phyloP scores from a whole-genome alignment of 2,797 vertebrate species.

The Epinephelus coioides region DNA sequence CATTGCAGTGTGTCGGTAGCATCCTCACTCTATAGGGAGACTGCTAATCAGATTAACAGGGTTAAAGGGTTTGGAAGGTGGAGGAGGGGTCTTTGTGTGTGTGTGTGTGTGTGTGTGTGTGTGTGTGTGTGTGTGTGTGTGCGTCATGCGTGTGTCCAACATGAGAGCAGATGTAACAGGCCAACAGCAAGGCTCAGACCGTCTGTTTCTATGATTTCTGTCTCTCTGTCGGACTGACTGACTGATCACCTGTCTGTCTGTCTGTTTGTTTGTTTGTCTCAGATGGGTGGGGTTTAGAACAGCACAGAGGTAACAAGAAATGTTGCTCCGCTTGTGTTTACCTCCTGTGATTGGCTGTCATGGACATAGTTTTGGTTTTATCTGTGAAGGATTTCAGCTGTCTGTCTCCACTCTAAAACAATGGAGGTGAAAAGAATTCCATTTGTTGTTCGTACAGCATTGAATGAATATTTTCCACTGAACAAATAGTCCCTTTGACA shows the following conservation, averaged over 20 bases:
- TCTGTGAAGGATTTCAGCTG: background rate
- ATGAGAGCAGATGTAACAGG: constrained; percentile 69
- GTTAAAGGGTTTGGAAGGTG: constrained; percentile 66
- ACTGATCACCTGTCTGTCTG: constrained; percentile 11
- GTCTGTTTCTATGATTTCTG: constrained; percentile 73
- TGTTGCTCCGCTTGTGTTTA: no score
- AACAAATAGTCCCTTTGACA: no score
- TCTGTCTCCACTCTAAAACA: no score
- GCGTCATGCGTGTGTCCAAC: constrained; percentile 26
- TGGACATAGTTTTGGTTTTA: background rate
- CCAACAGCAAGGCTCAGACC: constrained; percentile 67
- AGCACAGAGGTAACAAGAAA: background rate
- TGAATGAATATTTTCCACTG: no score
- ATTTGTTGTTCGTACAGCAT: no score
- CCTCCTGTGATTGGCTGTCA: no score
- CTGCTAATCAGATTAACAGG: constrained; percentile 78
- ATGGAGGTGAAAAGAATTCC: no score
- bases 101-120: constrained; percentile 34
- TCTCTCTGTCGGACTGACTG: constrained; percentile 33
- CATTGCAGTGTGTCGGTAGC: constrained; percentile 38
- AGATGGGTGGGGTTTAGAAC: background rate
- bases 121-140: constrained; percentile 23
- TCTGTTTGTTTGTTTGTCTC: constrained; percentile 8
- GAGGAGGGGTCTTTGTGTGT: constrained; percentile 49
- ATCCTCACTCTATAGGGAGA: constrained; percentile 61